These are phyloP conservation scores for Donacobius atricapilla DNA, from an alignment of 2,113 vertebrate genomes.

Conservation along the genomic window DNA sequence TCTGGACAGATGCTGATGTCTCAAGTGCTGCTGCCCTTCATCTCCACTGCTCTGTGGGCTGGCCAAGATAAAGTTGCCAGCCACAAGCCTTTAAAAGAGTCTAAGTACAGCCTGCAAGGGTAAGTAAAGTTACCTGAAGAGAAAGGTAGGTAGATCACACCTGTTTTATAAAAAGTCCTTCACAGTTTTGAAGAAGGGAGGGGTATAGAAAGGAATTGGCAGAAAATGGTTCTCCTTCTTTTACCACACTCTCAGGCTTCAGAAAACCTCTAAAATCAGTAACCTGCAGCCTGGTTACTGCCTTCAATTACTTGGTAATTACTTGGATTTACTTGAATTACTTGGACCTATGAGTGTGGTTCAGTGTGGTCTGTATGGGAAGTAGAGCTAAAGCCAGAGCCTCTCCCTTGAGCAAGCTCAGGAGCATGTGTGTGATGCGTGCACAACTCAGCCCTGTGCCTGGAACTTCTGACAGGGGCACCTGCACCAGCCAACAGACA, in stretches of 20 bases:
- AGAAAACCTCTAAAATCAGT: not conserved
- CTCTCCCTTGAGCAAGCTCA: not conserved
- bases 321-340: not conserved
- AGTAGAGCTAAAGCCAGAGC: fast-evolving
- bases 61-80: not conserved
- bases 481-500: not conserved
- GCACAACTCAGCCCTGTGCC: not conserved
- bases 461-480: too few species aligned
- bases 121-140: not conserved
- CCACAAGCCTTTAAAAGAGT: not conserved
- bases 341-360: not conserved
- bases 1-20: not conserved
- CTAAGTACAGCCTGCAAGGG: not conserved
- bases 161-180: not conserved
- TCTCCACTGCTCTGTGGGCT: not conserved
- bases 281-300: not conserved
- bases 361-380: fast-evolving
- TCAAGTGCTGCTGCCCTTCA: not conserved
- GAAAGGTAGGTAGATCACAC: fast-evolving
- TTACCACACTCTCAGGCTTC: not conserved
- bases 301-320: not conserved
- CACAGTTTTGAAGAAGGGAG: not conserved
- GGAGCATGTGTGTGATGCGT: fast-evolving
- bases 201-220: not conserved
- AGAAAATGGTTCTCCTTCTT: not conserved